Percentiles rank a stretch among this genome's conserved stretches.
phyloP scores from a whole-genome alignment of 2,888 invertebrate species.

The Polylopha cassiicola region DNA sequence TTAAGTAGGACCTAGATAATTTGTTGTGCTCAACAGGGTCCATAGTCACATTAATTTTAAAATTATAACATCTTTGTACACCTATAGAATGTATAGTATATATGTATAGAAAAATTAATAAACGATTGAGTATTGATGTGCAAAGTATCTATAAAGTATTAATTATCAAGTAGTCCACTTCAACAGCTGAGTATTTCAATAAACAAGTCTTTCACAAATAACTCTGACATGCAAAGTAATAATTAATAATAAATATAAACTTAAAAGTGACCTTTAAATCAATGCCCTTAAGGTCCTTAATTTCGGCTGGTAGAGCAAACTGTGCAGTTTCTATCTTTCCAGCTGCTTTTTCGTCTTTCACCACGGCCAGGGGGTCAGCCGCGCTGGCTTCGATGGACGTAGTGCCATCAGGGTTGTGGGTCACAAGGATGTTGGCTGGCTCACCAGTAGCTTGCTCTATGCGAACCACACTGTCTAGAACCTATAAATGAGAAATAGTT shows the following conservation, averaged over 20 bases:
- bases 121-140: too few species aligned
- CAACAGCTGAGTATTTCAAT: too few species aligned
- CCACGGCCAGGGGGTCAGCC: conserved; percentile 54
- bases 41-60: too few species aligned
- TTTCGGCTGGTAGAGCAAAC: conserved; percentile 65
- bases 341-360: conserved; percentile 76
- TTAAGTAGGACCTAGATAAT: too few species aligned
- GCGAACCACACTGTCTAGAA: conserved; percentile 72
- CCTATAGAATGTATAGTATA: too few species aligned
- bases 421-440: conserved; percentile 70
- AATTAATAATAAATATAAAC: not conserved
- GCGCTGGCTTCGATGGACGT: conserved; percentile 71
- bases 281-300: conserved; percentile 71
- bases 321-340: conserved; percentile 64
- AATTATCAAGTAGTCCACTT: too few species aligned
- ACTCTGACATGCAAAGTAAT: not conserved
- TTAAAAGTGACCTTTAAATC: conserved; percentile 61
- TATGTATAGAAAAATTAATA: too few species aligned
- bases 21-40: too few species aligned
- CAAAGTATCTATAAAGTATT: too few species aligned
- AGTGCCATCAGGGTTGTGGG: conserved; percentile 72
- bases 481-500: conserved; percentile 44
- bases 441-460: conserved; percentile 73
- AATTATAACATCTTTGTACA: too few species aligned
- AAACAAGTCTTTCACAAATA: too few species aligned